phyloP scores from a whole-genome alignment of 2,797 vertebrate species.

The Lithobates sylvaticus region DNA sequence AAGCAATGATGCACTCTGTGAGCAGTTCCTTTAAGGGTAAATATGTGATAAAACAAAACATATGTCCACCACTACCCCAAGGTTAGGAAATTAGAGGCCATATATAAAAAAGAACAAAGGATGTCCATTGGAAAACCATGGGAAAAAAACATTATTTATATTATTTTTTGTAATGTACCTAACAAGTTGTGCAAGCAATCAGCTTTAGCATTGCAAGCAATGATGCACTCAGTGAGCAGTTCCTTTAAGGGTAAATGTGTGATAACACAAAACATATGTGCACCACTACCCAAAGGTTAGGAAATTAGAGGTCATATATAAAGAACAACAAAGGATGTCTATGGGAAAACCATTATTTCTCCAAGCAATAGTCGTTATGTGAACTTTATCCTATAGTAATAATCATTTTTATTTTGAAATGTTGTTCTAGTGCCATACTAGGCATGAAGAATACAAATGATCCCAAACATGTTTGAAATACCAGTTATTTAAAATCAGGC shows the following conservation, averaged over 20 bases:
- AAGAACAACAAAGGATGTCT: neutral
- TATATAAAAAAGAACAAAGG: conserved; percentile 4
- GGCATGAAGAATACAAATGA: neutral
- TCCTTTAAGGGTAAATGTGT: neutral
- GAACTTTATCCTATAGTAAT: neutral
- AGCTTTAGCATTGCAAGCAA: neutral
- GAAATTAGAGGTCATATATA: conserved; percentile 29
- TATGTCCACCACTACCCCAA: neutral
- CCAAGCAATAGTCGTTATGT: neutral
- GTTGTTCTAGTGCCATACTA: neutral
- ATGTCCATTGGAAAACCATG: neutral
- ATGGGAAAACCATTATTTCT: neutral
- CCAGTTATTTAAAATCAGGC: no score
- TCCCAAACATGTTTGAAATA: no score
- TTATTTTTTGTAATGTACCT: no score
- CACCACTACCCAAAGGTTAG: conserved; percentile 1
- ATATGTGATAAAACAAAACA: conserved; percentile 1
- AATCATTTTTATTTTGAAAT: neutral
- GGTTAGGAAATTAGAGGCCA: conserved; percentile 24
- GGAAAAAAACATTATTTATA: neutral
- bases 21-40: neutral
- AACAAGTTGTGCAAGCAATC: neutral
- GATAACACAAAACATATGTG: neutral
- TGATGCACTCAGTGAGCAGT: neutral
- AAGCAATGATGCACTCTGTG: neutral